phyloP scores from a whole-genome alignment of 2,888 invertebrate species.

The Acronicta alni region DNA sequence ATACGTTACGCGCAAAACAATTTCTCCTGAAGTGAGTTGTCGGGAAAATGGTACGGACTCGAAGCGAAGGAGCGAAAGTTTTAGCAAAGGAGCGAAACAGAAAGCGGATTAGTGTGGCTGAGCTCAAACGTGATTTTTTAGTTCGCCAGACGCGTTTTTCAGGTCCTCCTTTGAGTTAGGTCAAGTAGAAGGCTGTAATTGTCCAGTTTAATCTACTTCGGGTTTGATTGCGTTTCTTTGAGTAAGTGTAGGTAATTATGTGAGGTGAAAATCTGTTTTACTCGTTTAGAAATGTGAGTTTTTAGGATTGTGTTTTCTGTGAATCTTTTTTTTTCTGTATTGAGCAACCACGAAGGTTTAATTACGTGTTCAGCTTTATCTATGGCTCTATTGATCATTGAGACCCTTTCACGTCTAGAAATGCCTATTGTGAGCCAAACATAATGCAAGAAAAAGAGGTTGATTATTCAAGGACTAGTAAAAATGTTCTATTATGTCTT shows the following conservation, averaged over 20 bases:
- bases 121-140: conserved; percentile 31
- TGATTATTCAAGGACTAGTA: too few relatives aligned
- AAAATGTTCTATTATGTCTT: too few relatives aligned
- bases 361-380: too few relatives aligned
- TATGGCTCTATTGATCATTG: too few relatives aligned
- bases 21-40: conserved; percentile 18
- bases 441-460: too few relatives aligned
- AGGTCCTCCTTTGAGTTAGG: conserved; percentile 2
- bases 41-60: conserved; percentile 29
- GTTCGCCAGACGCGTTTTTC: conserved; percentile 29
- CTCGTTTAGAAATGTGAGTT: neutral
- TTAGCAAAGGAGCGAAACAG: conserved; percentile 12
- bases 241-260: conserved; percentile 2
- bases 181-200: conserved; percentile 22
- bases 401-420: too few relatives aligned
- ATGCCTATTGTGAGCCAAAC: too few relatives aligned
- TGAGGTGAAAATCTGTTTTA: conserved; percentile 3
- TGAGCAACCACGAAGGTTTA: too few relatives aligned
- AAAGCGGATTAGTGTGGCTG: conserved; percentile 40
- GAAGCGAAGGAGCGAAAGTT: conserved; percentile 11
- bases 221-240: conserved; percentile 22
- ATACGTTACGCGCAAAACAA: conserved; percentile 25
- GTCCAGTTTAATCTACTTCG: conserved; percentile 13
- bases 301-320: neutral
- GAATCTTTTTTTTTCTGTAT: neutral